Evolutionary conservation across 2,113 vertebrate genomes (phyloP), one percentile per base, ranked within the genome.

Genomic region (Passer domesticus): DNA sequence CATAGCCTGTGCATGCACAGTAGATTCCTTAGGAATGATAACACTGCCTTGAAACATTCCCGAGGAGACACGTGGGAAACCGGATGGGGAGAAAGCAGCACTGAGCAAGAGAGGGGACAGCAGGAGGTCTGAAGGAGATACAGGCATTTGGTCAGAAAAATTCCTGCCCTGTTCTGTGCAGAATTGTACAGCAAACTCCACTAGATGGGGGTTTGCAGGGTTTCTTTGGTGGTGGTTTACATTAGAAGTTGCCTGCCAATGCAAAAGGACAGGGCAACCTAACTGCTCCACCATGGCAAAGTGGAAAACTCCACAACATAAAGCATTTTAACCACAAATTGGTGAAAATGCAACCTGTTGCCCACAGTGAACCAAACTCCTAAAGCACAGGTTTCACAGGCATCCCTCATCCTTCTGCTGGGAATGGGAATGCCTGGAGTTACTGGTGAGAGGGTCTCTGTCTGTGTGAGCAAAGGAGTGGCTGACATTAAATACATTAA

Each of bases 1-100:
- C 33, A 1, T 44, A 52, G 95, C 18, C 43, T 74, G 33, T 93
- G 96, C 92, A 95, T 50, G 50, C 94, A 96, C 39, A 81, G 78
- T 83, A 70, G 95, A 96, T 96, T 96, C 94, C 83, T 97, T 77
- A 35, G 15, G 75, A 97, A 94, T 97, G 96, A 96, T 97, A 97
- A 95, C 91, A 96, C 90, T 69, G 91, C 72, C 93, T 86, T 67
- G 75, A 90, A 96, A 90, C 87, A 96, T 88, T 92, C 85, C 72
- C 25, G 2, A 85, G 60, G 13, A 80, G 75, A 70, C 91, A 83
- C n/a, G 1, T 37, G 79, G 82, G 79, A 88, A 94, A 81, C 11
- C 0, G 59, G 93, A 95, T 33, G 84, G 82, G 74, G 84, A 82
- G 59, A 56, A 63, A 69, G 63, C 37, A 70, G 92, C 70, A 25